These are phyloP conservation scores for Cancer borealis DNA, from an alignment of 2,888 invertebrate species.

Conservation along the genomic window DNA sequence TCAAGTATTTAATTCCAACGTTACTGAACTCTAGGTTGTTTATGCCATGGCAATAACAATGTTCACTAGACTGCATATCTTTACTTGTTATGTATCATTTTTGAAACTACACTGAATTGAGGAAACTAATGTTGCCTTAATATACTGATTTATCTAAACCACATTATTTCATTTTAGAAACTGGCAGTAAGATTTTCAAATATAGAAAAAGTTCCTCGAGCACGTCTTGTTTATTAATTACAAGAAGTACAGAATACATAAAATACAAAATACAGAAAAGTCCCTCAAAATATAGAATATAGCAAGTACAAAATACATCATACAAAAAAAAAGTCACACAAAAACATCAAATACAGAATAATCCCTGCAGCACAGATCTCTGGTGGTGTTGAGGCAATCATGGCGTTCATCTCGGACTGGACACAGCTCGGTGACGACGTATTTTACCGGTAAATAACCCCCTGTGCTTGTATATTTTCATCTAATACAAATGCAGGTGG, in stretches of 20 bases:
- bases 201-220: too few species aligned
- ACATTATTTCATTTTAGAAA: neutral
- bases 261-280: too few species aligned
- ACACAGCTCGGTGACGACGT: slow-evolving; percentile 75
- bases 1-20: too few species aligned
- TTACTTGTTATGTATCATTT: neutral
- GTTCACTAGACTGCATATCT: neutral
- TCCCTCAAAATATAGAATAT: neutral
- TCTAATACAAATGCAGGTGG: neutral
- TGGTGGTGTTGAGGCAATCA: slow-evolving; percentile 9
- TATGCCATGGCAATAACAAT: neutral
- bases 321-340: neutral
- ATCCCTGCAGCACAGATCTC: neutral
- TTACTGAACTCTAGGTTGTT: neutral
- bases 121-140: neutral
- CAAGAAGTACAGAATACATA: too few species aligned
- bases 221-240: too few species aligned
- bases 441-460: slow-evolving; percentile 73
- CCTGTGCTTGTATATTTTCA: neutral
- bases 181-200: too few species aligned
- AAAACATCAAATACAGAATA: neutral
- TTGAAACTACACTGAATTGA: neutral
- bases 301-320: neutral
- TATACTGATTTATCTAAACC: neutral
- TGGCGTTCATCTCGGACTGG: slow-evolving; percentile 76